Evolutionary conservation across 2,888 invertebrate genomes (phyloP).

Genomic region (Halocaridina rubra): DNA sequence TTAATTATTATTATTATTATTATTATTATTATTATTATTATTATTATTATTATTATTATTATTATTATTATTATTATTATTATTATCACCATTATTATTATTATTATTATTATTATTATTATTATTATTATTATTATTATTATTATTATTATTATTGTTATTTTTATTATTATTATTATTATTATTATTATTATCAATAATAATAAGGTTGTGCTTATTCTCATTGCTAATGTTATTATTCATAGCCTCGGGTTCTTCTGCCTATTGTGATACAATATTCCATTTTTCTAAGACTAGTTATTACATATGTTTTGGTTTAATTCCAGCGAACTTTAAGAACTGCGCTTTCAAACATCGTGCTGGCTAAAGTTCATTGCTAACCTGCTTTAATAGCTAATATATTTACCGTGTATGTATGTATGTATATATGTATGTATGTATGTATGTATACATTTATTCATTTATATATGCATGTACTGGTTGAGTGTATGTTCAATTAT

Average conservation of each 20-base stretch:
- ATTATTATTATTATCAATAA: not conserved
- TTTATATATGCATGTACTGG: not conserved
- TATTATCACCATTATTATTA: not conserved
- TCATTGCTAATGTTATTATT: not conserved
- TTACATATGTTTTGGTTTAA: too few relatives aligned
- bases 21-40: not conserved
- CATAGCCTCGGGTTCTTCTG: too few relatives aligned
- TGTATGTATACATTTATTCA: not conserved
- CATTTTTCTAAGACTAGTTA: too few relatives aligned
- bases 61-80: not conserved
- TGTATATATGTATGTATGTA: not conserved
- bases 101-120: not conserved
- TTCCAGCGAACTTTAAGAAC: too few relatives aligned
- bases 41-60: not conserved
- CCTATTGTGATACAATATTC: too few relatives aligned
- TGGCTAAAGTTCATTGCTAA: too few relatives aligned
- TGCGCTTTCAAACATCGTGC: too few relatives aligned
- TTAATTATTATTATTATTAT: not conserved
- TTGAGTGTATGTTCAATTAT: too few relatives aligned
- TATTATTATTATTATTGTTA: conserved; percentile 1
- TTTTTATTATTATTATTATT: not conserved
- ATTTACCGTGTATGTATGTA: too few relatives aligned
- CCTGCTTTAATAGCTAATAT: too few relatives aligned
- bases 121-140: not conserved
- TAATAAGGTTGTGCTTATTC: not conserved